Percentiles rank a stretch among this genome's conserved stretches.
Evolutionary conservation across 2,113 vertebrate species (phyloP).

Genomic region (Gopherus flavomarginatus): DNA sequence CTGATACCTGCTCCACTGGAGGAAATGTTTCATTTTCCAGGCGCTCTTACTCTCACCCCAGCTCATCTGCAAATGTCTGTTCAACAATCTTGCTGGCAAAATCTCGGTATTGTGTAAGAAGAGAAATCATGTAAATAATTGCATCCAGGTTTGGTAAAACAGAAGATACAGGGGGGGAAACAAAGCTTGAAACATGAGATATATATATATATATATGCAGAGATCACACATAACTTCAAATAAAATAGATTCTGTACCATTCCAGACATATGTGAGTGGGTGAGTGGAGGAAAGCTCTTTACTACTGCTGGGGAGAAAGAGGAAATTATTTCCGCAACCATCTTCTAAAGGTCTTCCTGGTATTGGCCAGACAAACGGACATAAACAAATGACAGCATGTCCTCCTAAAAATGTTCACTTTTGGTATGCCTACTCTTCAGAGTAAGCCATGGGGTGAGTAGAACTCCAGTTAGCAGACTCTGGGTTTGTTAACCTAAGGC

Average conservation of each 20-base stretch:
- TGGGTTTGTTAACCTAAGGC: neutral
- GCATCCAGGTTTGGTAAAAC: neutral
- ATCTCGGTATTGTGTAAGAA: neutral
- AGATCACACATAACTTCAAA: neutral
- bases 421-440: accelerated
- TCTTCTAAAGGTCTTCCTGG: neutral
- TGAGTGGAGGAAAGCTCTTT: neutral
- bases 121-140: neutral
- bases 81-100: neutral
- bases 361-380: accelerated
- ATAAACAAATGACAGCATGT: accelerated
- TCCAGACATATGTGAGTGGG: accelerated
- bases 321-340: neutral
- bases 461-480: neutral
- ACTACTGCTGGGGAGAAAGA: accelerated
- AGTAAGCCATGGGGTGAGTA: no score
- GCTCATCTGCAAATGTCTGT: neutral
- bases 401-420: accelerated
- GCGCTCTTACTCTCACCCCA: neutral
- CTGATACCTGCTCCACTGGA: neutral
- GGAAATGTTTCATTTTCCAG: neutral
- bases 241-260: neutral
- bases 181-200: neutral
- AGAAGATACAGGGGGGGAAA: neutral
- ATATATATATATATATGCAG: neutral